A percentile compares a stretch with the other conserved stretches of the same genome.
These are phyloP conservation scores for Neuroscelio doddi DNA, from an alignment of 2,888 invertebrate species.

Conservation along the genomic window DNA sequence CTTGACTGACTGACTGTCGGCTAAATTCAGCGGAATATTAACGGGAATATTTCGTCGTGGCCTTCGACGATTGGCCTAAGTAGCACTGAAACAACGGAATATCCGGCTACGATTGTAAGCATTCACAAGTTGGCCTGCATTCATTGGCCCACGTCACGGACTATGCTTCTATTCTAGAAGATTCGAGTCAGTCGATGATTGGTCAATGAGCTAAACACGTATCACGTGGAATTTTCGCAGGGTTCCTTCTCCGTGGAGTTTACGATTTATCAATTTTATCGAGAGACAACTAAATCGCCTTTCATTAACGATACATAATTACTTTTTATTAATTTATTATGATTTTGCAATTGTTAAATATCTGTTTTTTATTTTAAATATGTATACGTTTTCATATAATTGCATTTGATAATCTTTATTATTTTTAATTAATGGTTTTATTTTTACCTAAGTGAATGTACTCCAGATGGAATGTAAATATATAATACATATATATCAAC, in stretches of 20 bases:
- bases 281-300: neutral
- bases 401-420: no score
- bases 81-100: slow-evolving; percentile 63
- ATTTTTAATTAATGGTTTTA: no score
- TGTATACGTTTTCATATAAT: no score
- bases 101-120: slow-evolving; percentile 74
- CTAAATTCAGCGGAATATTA: slow-evolving; percentile 63
- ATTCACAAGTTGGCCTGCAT: slow-evolving; percentile 75
- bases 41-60: slow-evolving; percentile 75
- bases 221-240: slow-evolving; percentile 19
- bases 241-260: neutral
- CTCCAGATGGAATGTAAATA: no score
- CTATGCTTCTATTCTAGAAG: slow-evolving; percentile 53
- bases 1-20: slow-evolving; percentile 62
- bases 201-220: slow-evolving; percentile 22
- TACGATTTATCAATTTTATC: neutral
- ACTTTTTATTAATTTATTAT: no score
- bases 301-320: no score
- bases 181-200: slow-evolving; percentile 53
- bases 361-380: no score
- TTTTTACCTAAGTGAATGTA: no score
- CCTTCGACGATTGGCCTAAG: slow-evolving; percentile 75
- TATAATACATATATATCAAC: no score
- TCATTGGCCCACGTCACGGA: slow-evolving; percentile 81
- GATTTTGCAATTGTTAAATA: no score